phyloP scores from a whole-genome alignment of 1,140 invertebrate genomes.

The Brachystomella parvula region DNA sequence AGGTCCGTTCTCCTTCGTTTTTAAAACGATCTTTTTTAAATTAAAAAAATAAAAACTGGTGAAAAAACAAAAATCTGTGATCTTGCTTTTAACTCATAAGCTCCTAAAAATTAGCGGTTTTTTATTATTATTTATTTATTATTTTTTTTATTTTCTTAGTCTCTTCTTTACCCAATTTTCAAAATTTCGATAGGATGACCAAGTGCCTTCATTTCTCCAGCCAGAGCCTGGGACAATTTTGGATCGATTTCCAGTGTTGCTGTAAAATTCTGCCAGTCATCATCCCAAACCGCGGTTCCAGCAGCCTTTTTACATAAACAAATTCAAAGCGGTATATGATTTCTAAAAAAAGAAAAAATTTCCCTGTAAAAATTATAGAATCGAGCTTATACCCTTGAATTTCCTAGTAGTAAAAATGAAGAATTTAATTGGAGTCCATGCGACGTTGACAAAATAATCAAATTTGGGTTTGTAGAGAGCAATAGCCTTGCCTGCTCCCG shows the following conservation, averaged over 20 bases:
- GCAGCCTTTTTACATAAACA: background rate
- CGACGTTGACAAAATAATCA: constrained; percentile 28
- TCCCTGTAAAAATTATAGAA: too few species aligned
- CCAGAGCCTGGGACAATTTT: constrained; percentile 6
- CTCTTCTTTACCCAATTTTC: constrained; percentile 25
- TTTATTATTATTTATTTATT: too few species aligned
- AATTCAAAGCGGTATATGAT: constrained; percentile 2
- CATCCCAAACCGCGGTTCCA: constrained; percentile 22
- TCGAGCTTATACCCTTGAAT: constrained; percentile 13
- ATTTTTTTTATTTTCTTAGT: too few species aligned
- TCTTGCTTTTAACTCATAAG: too few species aligned
- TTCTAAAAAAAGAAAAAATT: too few species aligned
- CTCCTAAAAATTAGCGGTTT: too few species aligned
- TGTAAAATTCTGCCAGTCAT: constrained; percentile 22
- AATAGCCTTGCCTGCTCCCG: constrained; percentile 7
- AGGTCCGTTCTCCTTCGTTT: too few species aligned
- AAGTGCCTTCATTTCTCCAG: background rate
- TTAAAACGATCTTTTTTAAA: too few species aligned
- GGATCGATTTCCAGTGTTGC: constrained; percentile 20
- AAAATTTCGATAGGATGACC: constrained; percentile 21
- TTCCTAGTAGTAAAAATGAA: constrained; percentile 13
- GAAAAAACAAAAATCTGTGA: too few species aligned
- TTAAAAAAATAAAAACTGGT: too few species aligned
- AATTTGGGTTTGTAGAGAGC: constrained; percentile 15
- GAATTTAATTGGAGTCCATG: constrained; percentile 25